Percentiles rank a stretch among this genome's conserved stretches.
Evolutionary conservation across 2,888 invertebrate genomes (phyloP).

Genomic region (Camptogramma bilineatum): DNA sequence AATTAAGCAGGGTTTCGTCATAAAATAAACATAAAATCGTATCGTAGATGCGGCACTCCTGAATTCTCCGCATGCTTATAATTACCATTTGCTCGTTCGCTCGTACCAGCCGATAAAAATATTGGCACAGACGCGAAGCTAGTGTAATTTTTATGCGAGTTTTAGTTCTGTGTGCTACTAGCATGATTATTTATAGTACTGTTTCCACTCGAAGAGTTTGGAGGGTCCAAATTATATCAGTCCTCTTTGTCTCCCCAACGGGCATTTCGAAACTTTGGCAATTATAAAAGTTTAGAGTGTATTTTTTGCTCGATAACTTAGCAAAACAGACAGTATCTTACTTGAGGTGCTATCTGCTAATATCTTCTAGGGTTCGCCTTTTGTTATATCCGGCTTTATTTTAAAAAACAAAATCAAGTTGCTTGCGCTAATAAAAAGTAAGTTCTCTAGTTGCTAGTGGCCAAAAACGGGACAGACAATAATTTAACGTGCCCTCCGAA

Average conservation of each 20-base stretch:
- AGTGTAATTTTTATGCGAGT: neutral
- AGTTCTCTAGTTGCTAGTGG: no score
- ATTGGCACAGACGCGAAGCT: neutral
- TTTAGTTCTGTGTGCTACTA: constrained; percentile 6
- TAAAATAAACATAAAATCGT: neutral
- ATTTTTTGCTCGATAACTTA: constrained; percentile 56
- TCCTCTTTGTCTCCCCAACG: constrained; percentile 46
- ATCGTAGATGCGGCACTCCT: constrained; percentile 5
- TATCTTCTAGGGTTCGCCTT: neutral
- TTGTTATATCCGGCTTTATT: neutral
- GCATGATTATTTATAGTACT: constrained; percentile 2
- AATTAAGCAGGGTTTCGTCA: constrained; percentile 14
- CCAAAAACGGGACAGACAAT: no score
- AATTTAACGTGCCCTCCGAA: no score
- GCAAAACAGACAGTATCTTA: constrained; percentile 48
- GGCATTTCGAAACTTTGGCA: constrained; percentile 57
- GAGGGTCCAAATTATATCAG: constrained; percentile 56
- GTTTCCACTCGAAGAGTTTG: constrained; percentile 44
- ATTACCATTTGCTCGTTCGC: neutral
- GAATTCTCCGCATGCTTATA: neutral
- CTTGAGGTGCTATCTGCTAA: constrained; percentile 1
- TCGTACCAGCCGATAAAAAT: neutral
- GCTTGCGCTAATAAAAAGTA: no score
- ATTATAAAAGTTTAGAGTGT: constrained; percentile 67
- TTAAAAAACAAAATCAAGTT: neutral